These are phyloP conservation scores for Macaca nemestrina DNA, from an alignment of 2,113 vertebrate species.

Conservation along the genomic window DNA sequence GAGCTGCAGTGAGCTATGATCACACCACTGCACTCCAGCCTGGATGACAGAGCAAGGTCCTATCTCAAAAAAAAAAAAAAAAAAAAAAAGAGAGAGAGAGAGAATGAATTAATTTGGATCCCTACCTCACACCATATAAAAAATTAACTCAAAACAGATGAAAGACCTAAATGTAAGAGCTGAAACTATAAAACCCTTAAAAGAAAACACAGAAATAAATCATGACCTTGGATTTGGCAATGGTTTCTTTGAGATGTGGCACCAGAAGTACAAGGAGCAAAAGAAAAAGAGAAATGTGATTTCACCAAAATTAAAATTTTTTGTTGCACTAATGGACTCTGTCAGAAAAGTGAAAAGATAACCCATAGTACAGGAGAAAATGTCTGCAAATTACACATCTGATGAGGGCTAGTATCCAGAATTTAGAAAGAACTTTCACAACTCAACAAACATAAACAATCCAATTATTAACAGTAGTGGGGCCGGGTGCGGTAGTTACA, in stretches of 20 bases:
- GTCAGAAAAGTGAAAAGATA: background rate
- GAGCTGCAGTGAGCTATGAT: no score
- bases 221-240: background rate
- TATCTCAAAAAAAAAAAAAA: no score
- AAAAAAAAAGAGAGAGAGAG: fast-evolving
- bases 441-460: background rate
- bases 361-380: background rate
- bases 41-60: no score
- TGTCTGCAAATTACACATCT: background rate
- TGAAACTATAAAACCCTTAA: background rate
- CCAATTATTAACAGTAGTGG: background rate
- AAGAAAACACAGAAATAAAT: background rate
- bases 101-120: background rate
- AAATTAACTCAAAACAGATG: background rate
- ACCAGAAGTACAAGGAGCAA: background rate
- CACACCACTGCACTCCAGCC: no score
- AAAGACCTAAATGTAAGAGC: background rate
- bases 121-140: background rate
- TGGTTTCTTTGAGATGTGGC: background rate
- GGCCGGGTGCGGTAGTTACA: no score
- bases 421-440: background rate
- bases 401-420: background rate
- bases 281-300: background rate
- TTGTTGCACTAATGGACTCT: background rate
- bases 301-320: background rate